Base-by-base conservation (phyloP, 1,140 invertebrate genomes). In the Zaprionus ghesquierei region DNA sequence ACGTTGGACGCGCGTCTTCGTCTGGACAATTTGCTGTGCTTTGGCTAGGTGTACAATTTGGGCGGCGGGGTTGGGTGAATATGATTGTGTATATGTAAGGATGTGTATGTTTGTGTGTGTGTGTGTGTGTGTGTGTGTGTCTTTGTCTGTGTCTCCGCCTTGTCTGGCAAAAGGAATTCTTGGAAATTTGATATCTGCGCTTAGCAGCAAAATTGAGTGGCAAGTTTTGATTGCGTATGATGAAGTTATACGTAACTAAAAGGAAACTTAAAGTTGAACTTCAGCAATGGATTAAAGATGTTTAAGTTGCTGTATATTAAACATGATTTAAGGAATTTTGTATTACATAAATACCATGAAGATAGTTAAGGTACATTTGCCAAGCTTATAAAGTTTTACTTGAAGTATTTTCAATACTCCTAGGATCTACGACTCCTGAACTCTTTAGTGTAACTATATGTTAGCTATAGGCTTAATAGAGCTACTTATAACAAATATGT, bases 1-100 rank as follows among this genome's bases (percentile, higher is more conserved):
- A 23, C 51, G 78, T 80, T 66, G 59, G 68, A 84, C 80, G 65
- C 80, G 64, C 77, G 71, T 18, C 56, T 56, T 70, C 38, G 75
- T 71, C 69, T 71, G 69, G n/a, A 65, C 60, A 27, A 35, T 55
- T 18, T 18, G 12, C n/a, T 31, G 20, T 23, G 13, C 15, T 46
- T 46, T 12, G 10, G 18, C 20, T 46, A 46, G 41, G 18, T 46
- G 41, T 46, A 41, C n/a, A 41, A 8, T 15, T 15, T 1, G 35
- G 18, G 18, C 9, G 2, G 5, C 0, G 18, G 18, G 2, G 10
- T 2, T 12, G 9, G 15, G 41, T 3, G 2, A 20, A 46, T 65
- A 31, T 77, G 58, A 44, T 38, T 64, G 41, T 33, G 15, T 60
- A 2, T n/a, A 25, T 25, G 5, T 25, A 25, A 3, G 5, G 2